Conservation (phyloP, 2,113 vertebrate genomes). For the Ctenomys sociabilis region DNA sequence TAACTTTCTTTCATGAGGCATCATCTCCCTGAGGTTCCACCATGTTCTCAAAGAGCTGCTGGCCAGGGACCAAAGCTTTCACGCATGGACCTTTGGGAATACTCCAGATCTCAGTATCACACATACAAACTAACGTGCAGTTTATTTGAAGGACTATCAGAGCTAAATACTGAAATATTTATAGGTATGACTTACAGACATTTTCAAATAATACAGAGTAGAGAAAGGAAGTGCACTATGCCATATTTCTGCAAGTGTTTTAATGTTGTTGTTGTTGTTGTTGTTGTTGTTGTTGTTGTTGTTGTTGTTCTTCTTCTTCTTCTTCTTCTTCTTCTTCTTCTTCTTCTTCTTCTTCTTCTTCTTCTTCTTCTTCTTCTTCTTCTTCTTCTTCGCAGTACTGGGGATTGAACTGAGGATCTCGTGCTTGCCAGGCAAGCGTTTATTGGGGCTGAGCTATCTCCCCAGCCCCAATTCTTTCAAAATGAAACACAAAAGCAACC, state of each 20-base stretch:
- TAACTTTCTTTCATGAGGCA: background rate
- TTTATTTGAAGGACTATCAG: background rate
- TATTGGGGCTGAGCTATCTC: no score
- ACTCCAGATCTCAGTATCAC: background rate
- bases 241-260: background rate
- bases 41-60: background rate
- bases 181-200: background rate
- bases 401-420: no score
- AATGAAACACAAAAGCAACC: background rate
- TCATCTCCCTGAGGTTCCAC: background rate
- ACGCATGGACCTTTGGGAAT: background rate
- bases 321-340: no score
- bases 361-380: no score
- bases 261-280: no score
- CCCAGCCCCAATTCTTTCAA: conserved; percentile 1
- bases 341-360: no score
- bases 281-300: no score
- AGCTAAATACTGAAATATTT: background rate
- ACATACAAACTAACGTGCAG: background rate
- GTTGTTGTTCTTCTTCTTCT: no score
- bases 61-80: background rate
- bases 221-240: background rate
- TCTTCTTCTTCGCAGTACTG: no score
- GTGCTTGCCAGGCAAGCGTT: no score
- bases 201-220: background rate